Evolutionary conservation across 2,113 vertebrate genomes (phyloP).

Genomic region (Leptobrachium leishanense): DNA sequence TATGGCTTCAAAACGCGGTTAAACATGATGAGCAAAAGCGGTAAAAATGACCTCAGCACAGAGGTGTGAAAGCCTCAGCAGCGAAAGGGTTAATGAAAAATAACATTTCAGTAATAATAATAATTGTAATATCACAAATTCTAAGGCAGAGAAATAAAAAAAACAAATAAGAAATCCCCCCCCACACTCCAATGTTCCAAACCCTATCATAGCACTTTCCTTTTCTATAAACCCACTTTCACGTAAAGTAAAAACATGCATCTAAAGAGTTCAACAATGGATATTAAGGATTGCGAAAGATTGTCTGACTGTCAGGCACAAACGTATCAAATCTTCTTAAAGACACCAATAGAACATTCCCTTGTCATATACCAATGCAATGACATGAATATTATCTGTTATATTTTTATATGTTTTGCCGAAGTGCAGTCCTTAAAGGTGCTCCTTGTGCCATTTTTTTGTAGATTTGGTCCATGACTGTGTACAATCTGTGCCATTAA

Average conservation of each 20-base stretch:
- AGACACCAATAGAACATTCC: not conserved
- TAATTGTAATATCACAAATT: constrained; percentile 23
- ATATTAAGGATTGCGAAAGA: not conserved
- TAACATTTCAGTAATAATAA: constrained; percentile 17
- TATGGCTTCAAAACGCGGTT: too few relatives aligned
- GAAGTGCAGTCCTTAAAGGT: too few relatives aligned
- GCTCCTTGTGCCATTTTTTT: too few relatives aligned
- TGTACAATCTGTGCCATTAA: too few relatives aligned
- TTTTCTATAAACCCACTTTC: not conserved
- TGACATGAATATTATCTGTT: too few relatives aligned
- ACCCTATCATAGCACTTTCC: not conserved
- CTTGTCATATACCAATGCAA: not conserved
- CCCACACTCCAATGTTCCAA: not conserved
- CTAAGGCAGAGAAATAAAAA: constrained; percentile 48
- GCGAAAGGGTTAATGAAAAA: not conserved
- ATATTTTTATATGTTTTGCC: too few relatives aligned
- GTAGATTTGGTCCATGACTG: too few relatives aligned
- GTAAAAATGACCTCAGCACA: too few relatives aligned
- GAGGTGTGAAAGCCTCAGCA: too few relatives aligned
- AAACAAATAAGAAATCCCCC: constrained; percentile 40
- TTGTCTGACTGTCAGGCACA: not conserved
- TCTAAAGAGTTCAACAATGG: not conserved
- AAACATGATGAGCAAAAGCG: too few relatives aligned
- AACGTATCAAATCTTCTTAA: constrained; percentile 8
- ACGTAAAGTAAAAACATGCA: not conserved